Conservation (phyloP, 1,140 invertebrate genomes). For the Dendroctonus ponderosae region DNA sequence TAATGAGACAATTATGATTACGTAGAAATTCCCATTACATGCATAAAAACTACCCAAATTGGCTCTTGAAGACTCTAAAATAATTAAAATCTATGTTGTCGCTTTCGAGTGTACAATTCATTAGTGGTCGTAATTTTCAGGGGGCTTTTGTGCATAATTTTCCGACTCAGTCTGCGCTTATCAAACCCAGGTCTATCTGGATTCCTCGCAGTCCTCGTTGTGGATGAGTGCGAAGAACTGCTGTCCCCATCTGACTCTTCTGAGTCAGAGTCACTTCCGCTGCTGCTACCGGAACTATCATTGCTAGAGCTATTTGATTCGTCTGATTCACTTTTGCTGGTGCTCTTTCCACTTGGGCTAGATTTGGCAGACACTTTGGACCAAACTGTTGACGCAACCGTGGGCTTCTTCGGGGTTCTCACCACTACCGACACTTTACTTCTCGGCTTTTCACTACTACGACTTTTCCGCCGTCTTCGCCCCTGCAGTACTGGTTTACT, state of each 20-base stretch:
- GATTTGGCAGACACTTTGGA: conserved; percentile 37
- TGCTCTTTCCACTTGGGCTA: conserved; percentile 7
- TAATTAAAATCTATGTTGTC: background rate
- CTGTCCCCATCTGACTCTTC: conserved; percentile 27
- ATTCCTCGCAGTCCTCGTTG: conserved; percentile 17
- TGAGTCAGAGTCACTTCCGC: conserved; percentile 11
- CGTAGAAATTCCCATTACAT: no score
- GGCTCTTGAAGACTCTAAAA: no score
- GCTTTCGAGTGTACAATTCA: conserved; percentile 36
- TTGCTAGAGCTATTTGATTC: conserved; percentile 17
- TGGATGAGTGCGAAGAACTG: conserved; percentile 22
- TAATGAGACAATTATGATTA: no score
- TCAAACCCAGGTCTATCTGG: conserved; percentile 39
- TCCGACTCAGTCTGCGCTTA: conserved; percentile 23
- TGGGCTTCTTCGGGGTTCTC: conserved; percentile 47
- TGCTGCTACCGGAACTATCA: conserved; percentile 17
- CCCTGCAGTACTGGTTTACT: background rate
- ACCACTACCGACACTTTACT: conserved; percentile 49
- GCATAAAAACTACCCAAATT: no score
- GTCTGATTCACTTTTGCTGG: conserved; percentile 25
- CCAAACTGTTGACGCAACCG: conserved; percentile 49
- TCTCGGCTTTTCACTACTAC: conserved; percentile 36
- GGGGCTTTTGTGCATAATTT: conserved; percentile 40
- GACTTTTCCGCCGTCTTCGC: conserved; percentile 24
- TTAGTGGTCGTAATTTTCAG: conserved; percentile 48